Evolutionary conservation across 2,797 vertebrate species (phyloP).

Genomic region (Myripristis jacobus): DNA sequence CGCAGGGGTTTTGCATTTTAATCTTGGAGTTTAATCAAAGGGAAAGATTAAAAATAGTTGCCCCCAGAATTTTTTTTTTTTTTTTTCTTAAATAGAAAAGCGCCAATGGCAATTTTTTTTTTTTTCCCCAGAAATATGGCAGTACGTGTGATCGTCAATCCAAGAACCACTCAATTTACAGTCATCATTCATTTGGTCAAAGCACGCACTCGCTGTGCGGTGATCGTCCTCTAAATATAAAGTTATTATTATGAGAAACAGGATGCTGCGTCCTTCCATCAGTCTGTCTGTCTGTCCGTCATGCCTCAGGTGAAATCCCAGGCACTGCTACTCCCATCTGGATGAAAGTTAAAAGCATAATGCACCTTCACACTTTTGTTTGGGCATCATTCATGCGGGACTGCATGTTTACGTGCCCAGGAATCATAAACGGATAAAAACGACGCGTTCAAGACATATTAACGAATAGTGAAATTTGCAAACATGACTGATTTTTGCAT

Average conservation of each 20-base stretch:
- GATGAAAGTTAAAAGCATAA: too few relatives aligned
- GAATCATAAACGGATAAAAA: conserved; percentile 45
- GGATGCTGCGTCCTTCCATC: neutral
- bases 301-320: neutral
- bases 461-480: conserved; percentile 37
- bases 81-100: neutral
- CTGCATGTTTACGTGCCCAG: conserved; percentile 13
- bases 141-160: too few relatives aligned
- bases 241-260: too few relatives aligned
- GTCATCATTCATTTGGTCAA: too few relatives aligned
- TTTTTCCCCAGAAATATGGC: too few relatives aligned
- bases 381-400: too few relatives aligned
- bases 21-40: conserved; percentile 34
- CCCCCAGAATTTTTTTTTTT: conserved; percentile 5
- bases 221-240: too few relatives aligned
- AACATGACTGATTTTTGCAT: too few relatives aligned
- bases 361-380: too few relatives aligned
- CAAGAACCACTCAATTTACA: too few relatives aligned
- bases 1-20: conserved; percentile 32
- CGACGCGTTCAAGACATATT: conserved; percentile 39
- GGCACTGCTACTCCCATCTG: too few relatives aligned
- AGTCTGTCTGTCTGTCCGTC: neutral
- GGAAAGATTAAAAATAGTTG: conserved; percentile 10
- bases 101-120: neutral
- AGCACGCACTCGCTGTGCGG: too few relatives aligned